Conservation (phyloP, 2,797 vertebrate genomes). For the Brachyalestes nurse region DNA sequence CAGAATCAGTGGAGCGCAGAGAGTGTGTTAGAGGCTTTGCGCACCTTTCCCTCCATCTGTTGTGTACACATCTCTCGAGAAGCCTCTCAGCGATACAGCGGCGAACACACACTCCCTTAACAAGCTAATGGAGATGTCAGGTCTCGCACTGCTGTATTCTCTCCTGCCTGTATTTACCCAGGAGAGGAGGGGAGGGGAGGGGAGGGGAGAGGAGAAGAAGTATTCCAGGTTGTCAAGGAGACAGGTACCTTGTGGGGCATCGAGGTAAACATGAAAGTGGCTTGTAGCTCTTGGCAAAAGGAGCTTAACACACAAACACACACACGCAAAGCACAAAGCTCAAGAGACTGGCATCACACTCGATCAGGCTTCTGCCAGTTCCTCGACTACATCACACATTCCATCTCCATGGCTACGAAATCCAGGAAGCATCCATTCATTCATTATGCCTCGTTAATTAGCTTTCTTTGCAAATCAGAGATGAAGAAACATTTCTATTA, state of each 20-base stretch:
- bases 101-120: conserved; percentile 48
- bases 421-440: background rate
- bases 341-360: background rate
- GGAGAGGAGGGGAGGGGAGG: conserved; percentile 6
- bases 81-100: conserved; percentile 12
- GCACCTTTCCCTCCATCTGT: background rate
- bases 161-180: conserved; percentile 30
- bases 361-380: background rate
- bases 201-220: no score
- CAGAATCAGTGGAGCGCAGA: background rate
- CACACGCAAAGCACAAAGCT: background rate
- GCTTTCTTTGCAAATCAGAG: background rate
- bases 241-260: conserved; percentile 26
- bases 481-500: background rate
- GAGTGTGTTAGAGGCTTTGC: background rate
- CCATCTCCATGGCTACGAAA: conserved; percentile 13
- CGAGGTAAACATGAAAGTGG: conserved; percentile 11
- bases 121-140: conserved; percentile 29
- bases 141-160: conserved; percentile 30
- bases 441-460: background rate
- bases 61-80: conserved; percentile 29
- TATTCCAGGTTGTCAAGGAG: conserved; percentile 50
- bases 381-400: background rate
- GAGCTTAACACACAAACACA: background rate
- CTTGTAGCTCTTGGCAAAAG: conserved; percentile 2